Conservation (phyloP, 2,797 vertebrate species). For the Etheostoma nigrum region DNA sequence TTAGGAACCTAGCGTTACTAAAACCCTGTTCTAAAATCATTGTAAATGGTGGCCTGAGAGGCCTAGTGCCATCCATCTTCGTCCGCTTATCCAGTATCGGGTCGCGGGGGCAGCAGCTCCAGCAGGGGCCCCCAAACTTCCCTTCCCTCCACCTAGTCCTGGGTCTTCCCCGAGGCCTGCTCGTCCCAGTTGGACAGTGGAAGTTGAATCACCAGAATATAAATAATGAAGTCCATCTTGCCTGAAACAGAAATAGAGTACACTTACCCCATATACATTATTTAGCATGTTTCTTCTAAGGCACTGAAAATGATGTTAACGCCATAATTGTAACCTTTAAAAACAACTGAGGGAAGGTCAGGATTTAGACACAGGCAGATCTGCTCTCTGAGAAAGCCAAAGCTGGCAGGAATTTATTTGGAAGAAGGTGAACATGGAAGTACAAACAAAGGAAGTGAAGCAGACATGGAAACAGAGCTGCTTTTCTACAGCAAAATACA, state of each 20-base stretch:
- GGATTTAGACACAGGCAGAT: not conserved
- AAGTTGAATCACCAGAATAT: conserved; percentile 11
- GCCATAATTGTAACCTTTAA: conserved; percentile 11
- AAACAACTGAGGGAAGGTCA: not conserved
- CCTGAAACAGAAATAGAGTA: conserved; percentile 26
- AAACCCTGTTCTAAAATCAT: conserved; percentile 1
- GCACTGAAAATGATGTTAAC: not conserved
- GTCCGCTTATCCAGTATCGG: no score
- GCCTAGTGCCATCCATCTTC: no score
- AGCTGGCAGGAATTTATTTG: not conserved
- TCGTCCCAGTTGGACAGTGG: no score
- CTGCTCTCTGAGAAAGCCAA: not conserved
- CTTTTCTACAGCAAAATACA: conserved; percentile 2
- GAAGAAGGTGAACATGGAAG: not conserved
- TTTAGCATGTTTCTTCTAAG: conserved; percentile 29
- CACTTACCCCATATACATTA: conserved; percentile 28
- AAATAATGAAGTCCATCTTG: conserved; percentile 36
- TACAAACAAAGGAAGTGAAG: conserved; percentile 10
- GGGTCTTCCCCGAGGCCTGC: no score
- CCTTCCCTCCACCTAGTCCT: no score
- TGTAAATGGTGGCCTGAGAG: not conserved
- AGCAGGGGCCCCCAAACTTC: no score
- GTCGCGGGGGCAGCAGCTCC: no score
- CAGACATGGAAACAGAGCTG: not conserved
- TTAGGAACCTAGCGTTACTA: not conserved